Percentiles rank a stretch among this genome's conserved stretches.
Conservation (phyloP, 2,797 vertebrate species). For the Enteromius argenteus region DNA sequence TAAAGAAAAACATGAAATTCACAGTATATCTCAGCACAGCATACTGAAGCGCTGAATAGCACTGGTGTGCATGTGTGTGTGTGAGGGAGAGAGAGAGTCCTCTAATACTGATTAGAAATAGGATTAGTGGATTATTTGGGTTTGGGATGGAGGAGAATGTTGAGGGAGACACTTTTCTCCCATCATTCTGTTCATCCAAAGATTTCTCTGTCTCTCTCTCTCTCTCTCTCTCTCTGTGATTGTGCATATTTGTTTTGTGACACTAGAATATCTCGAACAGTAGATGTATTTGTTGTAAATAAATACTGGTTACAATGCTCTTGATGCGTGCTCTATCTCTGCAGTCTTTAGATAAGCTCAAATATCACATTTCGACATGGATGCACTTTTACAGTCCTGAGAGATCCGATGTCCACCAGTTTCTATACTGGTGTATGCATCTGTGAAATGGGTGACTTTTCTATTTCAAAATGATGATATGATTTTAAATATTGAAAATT, state of each 20-base stretch:
- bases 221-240: background rate
- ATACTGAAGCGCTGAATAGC: conserved; percentile 22
- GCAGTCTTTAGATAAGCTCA: conserved; percentile 51
- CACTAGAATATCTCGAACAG: conserved; percentile 10
- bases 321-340: conserved; percentile 24
- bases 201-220: background rate
- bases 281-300: conserved; percentile 55
- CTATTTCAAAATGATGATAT: background rate
- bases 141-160: conserved; percentile 33
- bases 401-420: conserved; percentile 27
- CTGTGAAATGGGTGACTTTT: background rate
- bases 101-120: conserved; percentile 63
- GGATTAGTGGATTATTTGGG: conserved; percentile 53
- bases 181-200: conserved; percentile 11
- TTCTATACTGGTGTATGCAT: background rate
- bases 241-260: conserved; percentile 17
- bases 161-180: conserved; percentile 33
- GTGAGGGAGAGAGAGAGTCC: conserved; percentile 6
- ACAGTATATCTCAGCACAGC: conserved; percentile 35
- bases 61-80: background rate
- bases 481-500: background rate
- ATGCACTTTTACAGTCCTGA: background rate
- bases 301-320: conserved; percentile 41
- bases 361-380: conserved; percentile 24
- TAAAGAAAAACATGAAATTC: conserved; percentile 27